Percentiles rank a stretch among this genome's conserved stretches.
phyloP scores from a whole-genome alignment of 2,113 vertebrate genomes.

The Marcusenius ussheri region DNA sequence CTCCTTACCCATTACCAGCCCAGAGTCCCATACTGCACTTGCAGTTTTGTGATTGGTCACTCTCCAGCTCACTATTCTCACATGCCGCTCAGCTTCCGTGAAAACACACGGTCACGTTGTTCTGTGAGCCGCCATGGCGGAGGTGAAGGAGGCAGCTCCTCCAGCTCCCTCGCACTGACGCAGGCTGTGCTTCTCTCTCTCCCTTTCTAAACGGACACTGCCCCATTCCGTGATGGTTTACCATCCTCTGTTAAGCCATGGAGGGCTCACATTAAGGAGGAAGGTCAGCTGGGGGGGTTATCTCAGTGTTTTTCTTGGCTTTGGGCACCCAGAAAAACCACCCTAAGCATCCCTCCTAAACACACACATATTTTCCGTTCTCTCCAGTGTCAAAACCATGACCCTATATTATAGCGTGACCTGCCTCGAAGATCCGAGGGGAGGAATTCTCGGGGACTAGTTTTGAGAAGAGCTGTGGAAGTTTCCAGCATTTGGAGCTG shows the following conservation, averaged over 20 bases:
- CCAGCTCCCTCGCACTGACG: neutral
- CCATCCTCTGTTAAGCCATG: neutral
- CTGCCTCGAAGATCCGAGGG: neutral
- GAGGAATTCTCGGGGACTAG: neutral
- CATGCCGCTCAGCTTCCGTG: neutral
- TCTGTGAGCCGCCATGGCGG: neutral
- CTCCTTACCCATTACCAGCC: neutral
- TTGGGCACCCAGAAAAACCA: neutral
- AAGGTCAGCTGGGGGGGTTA: neutral
- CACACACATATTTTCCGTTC: neutral
- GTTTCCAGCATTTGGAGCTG: neutral
- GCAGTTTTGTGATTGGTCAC: neutral
- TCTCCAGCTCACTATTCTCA: neutral
- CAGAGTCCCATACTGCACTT: neutral
- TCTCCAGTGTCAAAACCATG: neutral
- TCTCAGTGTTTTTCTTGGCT: neutral
- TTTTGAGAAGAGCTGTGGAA: slow-evolving; percentile 3
- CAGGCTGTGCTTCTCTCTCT: neutral
- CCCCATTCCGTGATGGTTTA: too few relatives aligned
- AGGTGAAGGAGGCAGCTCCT: neutral
- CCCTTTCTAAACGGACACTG: neutral
- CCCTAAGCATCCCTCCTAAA: neutral
- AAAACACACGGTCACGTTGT: neutral
- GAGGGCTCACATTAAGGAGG: neutral
- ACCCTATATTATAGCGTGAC: neutral